Percentiles rank a stretch among this genome's conserved stretches.
Conservation (phyloP, 2,888 invertebrate genomes). For the Cacoxenus indagator region DNA sequence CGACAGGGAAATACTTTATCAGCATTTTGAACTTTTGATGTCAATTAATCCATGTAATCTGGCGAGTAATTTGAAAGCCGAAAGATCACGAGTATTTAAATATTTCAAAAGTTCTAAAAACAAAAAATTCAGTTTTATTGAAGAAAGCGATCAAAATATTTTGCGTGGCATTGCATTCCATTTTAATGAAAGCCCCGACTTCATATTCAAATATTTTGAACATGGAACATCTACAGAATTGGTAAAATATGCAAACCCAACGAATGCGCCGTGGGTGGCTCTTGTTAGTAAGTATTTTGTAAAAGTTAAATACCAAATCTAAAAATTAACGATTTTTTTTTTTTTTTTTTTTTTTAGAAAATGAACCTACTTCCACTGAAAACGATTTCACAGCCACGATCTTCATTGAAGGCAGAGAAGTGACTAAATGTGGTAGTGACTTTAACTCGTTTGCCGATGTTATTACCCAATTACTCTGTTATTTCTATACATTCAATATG, state of each 20-base stretch:
- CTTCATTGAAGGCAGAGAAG: constrained; percentile 55
- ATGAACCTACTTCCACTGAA: constrained; percentile 28
- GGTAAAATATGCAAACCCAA: constrained; percentile 50
- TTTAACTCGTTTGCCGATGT: constrained; percentile 52
- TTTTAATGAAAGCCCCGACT: constrained; percentile 55
- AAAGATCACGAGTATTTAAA: constrained; percentile 51
- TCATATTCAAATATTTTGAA: constrained; percentile 51
- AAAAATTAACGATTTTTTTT: neutral
- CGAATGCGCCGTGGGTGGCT: constrained; percentile 56
- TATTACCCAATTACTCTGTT: constrained; percentile 54
- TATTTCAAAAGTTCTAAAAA: constrained; percentile 55
- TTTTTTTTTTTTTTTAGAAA: constrained; percentile 27
- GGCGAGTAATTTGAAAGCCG: constrained; percentile 44
- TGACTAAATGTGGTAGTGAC: constrained; percentile 48
- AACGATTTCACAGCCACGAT: constrained; percentile 46
- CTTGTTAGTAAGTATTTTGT: constrained; percentile 53
- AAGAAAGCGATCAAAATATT: constrained; percentile 51
- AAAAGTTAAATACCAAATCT: neutral
- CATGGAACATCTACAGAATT: constrained; percentile 46
- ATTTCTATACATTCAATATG: constrained; percentile 62
- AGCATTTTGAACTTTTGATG: constrained; percentile 56
- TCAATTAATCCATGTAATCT: constrained; percentile 52
- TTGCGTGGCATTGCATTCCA: constrained; percentile 54
- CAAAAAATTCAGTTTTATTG: constrained; percentile 45
- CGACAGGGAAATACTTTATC: constrained; percentile 49